Evolutionary conservation across 2,113 vertebrate species (phyloP).

Genomic region (Charadrius vociferus): DNA sequence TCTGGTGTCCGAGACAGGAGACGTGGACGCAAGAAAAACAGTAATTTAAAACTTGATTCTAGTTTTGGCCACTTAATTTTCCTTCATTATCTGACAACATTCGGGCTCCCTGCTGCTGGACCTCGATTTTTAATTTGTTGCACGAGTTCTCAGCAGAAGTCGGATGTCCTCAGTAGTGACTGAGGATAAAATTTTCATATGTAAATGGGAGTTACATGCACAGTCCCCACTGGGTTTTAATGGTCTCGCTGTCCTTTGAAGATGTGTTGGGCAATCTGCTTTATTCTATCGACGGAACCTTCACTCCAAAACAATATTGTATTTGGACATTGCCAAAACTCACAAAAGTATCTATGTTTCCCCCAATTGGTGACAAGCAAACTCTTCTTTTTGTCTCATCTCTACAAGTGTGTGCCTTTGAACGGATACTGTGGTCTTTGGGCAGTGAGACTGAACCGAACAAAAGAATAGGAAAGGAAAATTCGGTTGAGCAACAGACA

Average conservation of each 20-base stretch:
- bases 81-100: neutral
- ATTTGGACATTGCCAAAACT: neutral
- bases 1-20: neutral
- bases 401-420: neutral
- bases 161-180: neutral
- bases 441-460: neutral
- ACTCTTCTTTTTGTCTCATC: neutral
- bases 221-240: neutral
- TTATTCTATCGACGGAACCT: neutral
- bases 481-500: neutral
- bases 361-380: neutral
- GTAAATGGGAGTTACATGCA: neutral
- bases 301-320: neutral
- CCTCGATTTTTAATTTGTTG: neutral
- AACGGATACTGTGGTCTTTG: too few relatives aligned
- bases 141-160: neutral
- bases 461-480: neutral
- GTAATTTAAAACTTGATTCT: fast-evolving
- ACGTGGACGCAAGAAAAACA: fast-evolving
- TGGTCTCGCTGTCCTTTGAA: neutral
- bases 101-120: neutral
- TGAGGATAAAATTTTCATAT: neutral
- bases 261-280: neutral
- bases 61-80: neutral
- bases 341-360: neutral